Conservation (phyloP, 92 coral and sea anemone species). For the Porites rus region DNA sequence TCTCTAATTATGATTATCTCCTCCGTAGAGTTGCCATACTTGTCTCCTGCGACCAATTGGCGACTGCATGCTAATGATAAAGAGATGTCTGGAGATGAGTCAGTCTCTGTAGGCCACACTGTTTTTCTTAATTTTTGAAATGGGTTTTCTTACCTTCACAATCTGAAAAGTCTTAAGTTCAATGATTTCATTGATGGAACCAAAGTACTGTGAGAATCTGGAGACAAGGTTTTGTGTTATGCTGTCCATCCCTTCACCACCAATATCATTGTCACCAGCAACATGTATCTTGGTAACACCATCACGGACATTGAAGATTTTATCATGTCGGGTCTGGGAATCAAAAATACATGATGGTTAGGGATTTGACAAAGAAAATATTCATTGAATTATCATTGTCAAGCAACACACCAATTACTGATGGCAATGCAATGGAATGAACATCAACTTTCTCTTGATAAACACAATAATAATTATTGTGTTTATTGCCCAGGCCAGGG, state of each 20-base stretch:
- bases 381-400: background rate
- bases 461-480: too few relatives aligned
- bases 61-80: too few relatives aligned
- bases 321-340: conserved; percentile 77
- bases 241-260: conserved; percentile 82
- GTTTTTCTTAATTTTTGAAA: too few relatives aligned
- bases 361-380: background rate
- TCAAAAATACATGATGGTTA: background rate
- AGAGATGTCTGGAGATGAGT: too few relatives aligned
- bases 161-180: conserved; percentile 80
- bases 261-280: conserved; percentile 94
- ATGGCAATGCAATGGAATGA: too few relatives aligned
- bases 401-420: background rate
- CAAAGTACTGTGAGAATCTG: conserved; percentile 80
- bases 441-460: too few relatives aligned
- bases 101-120: too few relatives aligned
- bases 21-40: too few relatives aligned
- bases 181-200: conserved; percentile 83
- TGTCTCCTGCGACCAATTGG: too few relatives aligned
- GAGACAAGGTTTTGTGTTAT: conserved; percentile 43
- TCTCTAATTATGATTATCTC: too few relatives aligned
- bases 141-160: conserved; percentile 69
- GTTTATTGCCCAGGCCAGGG: too few relatives aligned
- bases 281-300: conserved; percentile 65
- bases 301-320: conserved; percentile 62